Evolutionary conservation across 2,888 invertebrate genomes (phyloP).

Genomic region (Zootermopsis nevadensis): DNA sequence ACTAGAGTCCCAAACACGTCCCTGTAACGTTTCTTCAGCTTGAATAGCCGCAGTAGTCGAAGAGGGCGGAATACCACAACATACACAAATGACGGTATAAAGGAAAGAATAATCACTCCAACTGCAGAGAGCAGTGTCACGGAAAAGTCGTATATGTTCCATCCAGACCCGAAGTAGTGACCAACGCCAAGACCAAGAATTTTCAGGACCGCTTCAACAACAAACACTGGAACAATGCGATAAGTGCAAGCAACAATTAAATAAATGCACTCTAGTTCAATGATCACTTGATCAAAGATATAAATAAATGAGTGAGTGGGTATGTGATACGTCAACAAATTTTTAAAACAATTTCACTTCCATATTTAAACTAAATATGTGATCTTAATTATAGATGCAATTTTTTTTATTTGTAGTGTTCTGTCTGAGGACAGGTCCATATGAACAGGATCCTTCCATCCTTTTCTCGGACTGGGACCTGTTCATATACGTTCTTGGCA

Average conservation of each 20-base stretch:
- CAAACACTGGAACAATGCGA: slow-evolving; percentile 73
- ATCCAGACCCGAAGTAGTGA: slow-evolving; percentile 82
- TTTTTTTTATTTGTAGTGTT: no score
- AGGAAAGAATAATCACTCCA: slow-evolving; percentile 74
- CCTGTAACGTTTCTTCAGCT: slow-evolving; percentile 60
- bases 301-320: no score
- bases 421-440: no score
- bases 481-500: no score
- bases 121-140: slow-evolving; percentile 75
- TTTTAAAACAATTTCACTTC: no score
- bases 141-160: slow-evolving; percentile 85
- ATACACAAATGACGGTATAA: slow-evolving; percentile 76
- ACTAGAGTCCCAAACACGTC: slow-evolving; percentile 87
- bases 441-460: no score
- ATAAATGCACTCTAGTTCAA: no score
- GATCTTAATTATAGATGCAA: no score
- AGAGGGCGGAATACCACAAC: slow-evolving; percentile 80
- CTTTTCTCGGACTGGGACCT: no score
- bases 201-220: slow-evolving; percentile 78
- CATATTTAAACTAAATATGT: no score
- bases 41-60: slow-evolving; percentile 63
- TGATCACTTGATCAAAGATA: no score
- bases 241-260: not conserved
- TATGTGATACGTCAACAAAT: no score
- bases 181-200: slow-evolving; percentile 78